These are phyloP conservation scores for Agrypnus murinus DNA, from an alignment of 2,888 invertebrate genomes.

Conservation along the genomic window DNA sequence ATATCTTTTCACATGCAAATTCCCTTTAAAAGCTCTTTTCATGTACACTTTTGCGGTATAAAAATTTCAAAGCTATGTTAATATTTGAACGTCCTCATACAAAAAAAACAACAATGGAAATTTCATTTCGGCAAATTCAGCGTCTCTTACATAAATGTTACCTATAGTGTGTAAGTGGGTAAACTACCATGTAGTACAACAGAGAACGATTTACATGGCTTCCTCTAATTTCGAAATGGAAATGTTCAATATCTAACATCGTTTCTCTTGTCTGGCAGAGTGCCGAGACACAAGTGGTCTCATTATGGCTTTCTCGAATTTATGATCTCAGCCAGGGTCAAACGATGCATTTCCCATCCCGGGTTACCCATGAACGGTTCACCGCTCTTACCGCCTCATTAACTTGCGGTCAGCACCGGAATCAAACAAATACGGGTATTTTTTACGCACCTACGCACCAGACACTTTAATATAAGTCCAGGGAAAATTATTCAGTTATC, in stretches of 20 bases:
- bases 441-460: slow-evolving; percentile 33
- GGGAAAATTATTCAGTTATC: background rate
- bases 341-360: slow-evolving; percentile 53
- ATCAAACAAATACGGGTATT: slow-evolving; percentile 43
- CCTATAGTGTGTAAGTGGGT: no score
- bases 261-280: slow-evolving; percentile 50
- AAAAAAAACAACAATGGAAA: no score
- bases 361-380: slow-evolving; percentile 50
- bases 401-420: slow-evolving; percentile 54
- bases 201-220: background rate
- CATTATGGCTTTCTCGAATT: slow-evolving; percentile 52
- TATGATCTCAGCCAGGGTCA: slow-evolving; percentile 52
- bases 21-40: no score
- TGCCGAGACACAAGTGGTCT: slow-evolving; percentile 54
- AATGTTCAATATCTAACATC: slow-evolving; percentile 50
- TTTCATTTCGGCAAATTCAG: no score
- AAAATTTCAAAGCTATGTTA: no score
- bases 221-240: slow-evolving; percentile 42
- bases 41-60: no score
- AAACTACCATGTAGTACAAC: no score
- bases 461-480: background rate
- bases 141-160: no score
- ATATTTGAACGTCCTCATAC: no score
- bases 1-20: no score
- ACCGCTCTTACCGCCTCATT: slow-evolving; percentile 57